A percentile compares a stretch with the other conserved stretches of the same genome.
Evolutionary conservation across 2,113 vertebrate genomes (phyloP).

Genomic region (Varanus salvator): DNA sequence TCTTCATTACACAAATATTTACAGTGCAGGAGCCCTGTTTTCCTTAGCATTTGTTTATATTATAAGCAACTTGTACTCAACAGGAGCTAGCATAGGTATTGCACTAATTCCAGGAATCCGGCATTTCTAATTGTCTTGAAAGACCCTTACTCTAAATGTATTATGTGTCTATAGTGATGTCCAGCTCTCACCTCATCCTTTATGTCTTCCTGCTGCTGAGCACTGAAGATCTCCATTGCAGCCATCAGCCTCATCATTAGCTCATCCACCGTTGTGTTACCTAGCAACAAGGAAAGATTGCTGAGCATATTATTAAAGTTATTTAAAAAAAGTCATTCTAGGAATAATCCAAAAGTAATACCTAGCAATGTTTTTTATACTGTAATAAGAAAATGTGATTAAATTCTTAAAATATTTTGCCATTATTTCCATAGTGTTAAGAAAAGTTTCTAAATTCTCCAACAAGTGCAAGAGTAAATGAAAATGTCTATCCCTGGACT

Average conservation of each 20-base stretch:
- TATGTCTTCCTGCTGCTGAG: conserved; percentile 98
- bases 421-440: conserved; percentile 34
- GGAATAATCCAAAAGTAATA: conserved; percentile 69
- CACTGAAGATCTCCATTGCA: conserved; percentile 98
- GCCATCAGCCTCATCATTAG: conserved; percentile 99
- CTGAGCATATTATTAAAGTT: conserved; percentile 63
- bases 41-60: background rate
- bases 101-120: background rate
- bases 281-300: conserved; percentile 79
- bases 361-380: conserved; percentile 11
- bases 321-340: conserved; percentile 67
- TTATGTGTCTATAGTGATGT: conserved; percentile 49
- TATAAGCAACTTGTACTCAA: background rate
- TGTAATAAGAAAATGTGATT: conserved; percentile 54
- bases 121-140: conserved; percentile 5
- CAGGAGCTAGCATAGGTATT: background rate
- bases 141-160: conserved; percentile 39
- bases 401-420: conserved; percentile 58
- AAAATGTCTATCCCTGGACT: conserved; percentile 24
- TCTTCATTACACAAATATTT: background rate
- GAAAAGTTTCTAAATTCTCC: conserved; percentile 49
- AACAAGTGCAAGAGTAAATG: conserved; percentile 20
- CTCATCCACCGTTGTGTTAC: conserved; percentile 98
- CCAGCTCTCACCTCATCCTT: conserved; percentile 91
- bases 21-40: background rate